phyloP scores from a whole-genome alignment of 2,113 vertebrate species.

The Rhombomys opimus region DNA sequence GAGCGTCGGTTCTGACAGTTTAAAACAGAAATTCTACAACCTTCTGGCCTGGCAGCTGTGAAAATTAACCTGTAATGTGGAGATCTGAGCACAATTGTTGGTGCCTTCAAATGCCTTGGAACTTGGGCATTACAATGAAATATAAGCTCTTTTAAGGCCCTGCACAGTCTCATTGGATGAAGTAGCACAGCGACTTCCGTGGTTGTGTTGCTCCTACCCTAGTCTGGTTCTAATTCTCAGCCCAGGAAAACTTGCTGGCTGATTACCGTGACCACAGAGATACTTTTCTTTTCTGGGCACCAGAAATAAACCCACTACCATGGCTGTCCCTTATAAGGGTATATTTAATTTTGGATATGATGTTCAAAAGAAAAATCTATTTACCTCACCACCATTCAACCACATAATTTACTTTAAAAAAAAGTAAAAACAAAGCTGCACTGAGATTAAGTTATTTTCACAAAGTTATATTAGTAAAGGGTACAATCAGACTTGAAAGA shows the following conservation, averaged over 20 bases:
- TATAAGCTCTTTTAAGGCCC: neutral
- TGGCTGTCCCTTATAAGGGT: neutral
- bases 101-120: too few species aligned
- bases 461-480: neutral
- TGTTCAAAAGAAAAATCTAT: neutral
- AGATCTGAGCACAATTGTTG: neutral
- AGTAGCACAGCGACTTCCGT: neutral
- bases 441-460: neutral
- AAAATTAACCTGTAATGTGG: neutral
- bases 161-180: neutral
- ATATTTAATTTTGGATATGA: neutral
- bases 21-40: neutral
- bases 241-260: neutral
- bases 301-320: neutral
- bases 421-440: neutral
- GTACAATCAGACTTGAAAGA: neutral
- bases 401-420: neutral
- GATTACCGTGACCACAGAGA: fast-evolving
- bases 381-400: neutral
- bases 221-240: neutral
- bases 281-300: neutral
- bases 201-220: neutral
- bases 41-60: neutral
- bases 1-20: neutral
- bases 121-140: neutral